Evolutionary conservation across 2,113 vertebrate genomes (phyloP).

Genomic region (Dicentrarchus labrax): DNA sequence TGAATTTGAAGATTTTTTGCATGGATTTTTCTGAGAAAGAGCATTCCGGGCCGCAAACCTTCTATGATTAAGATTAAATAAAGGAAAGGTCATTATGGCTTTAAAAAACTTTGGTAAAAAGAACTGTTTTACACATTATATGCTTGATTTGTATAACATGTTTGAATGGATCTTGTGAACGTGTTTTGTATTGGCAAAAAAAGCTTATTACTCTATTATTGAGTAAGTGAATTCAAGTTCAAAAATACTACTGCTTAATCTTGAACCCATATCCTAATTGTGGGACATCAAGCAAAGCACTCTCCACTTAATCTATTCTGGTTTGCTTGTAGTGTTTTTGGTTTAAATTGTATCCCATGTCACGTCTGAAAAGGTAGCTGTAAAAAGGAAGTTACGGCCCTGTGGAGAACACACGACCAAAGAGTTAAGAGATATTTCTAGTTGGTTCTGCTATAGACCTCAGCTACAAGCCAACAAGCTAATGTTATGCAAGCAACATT

Average conservation of each 20-base stretch:
- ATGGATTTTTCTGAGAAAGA: conserved; percentile 1
- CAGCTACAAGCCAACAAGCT: no score
- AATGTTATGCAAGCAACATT: no score
- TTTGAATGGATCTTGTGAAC: neutral
- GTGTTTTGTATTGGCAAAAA: neutral
- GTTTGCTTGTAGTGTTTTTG: neutral
- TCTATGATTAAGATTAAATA: neutral
- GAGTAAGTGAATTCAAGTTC: neutral
- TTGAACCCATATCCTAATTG: neutral
- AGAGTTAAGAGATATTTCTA: neutral
- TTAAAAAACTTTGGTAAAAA: neutral
- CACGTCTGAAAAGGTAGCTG: neutral
- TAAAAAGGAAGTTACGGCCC: neutral
- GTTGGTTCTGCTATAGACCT: no score
- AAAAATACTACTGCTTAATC: neutral
- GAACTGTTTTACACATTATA: neutral
- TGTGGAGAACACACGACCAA: neutral
- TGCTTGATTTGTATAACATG: neutral
- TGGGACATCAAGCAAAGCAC: neutral
- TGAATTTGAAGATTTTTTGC: neutral
- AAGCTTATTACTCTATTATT: neutral
- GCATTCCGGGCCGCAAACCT: neutral
- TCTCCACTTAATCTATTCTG: neutral
- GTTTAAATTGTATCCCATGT: neutral
- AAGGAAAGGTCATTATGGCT: neutral